These are phyloP conservation scores for Peromyscus attwateri DNA, from an alignment of 2,797 vertebrate genomes.

Conservation along the genomic window DNA sequence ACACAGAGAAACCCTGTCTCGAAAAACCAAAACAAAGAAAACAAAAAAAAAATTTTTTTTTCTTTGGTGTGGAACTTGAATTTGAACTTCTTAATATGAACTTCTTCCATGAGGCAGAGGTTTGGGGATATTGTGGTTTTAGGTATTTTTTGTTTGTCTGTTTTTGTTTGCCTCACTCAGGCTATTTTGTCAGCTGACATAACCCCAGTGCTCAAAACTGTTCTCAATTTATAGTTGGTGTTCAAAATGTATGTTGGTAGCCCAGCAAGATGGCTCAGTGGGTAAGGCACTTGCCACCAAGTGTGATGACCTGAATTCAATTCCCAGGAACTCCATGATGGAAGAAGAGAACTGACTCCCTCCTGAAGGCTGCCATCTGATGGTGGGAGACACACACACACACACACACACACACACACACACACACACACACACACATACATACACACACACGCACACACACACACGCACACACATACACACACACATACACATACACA, in stretches of 20 bases:
- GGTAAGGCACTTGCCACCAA: not conserved
- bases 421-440: not conserved
- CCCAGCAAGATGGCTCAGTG: not conserved
- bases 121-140: not conserved
- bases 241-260: not conserved
- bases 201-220: not conserved
- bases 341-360: not conserved
- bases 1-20: too few relatives aligned
- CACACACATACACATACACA: not conserved
- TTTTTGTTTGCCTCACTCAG: not conserved
- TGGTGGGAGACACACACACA: too few relatives aligned
- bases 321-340: not conserved
- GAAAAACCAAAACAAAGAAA: too few relatives aligned
- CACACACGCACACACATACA: not conserved
- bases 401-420: not conserved
- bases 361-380: not conserved
- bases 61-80: conserved; percentile 5
- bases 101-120: not conserved
- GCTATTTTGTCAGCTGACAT: not conserved
- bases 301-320: not conserved
- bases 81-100: not conserved
- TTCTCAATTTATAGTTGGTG: not conserved
- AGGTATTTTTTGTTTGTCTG: not conserved
- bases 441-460: too few relatives aligned
- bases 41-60: too few relatives aligned